Base-by-base conservation (phyloP, 2,797 vertebrate genomes). In the Linurgus olivaceus region DNA sequence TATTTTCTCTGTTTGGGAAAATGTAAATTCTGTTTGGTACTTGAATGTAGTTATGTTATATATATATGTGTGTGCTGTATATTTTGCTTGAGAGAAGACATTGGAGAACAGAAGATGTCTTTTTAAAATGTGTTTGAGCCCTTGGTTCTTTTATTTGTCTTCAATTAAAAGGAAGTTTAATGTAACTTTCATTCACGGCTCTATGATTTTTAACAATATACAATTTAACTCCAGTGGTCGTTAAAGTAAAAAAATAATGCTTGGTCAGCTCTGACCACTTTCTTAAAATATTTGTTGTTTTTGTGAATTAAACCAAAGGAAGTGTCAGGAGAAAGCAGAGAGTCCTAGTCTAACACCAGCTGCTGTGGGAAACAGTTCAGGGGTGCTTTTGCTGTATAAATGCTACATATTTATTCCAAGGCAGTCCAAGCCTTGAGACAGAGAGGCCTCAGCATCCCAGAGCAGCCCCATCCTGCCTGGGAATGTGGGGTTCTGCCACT, bases 31-130 rank as follows among this genome's bases (percentile, higher is more conserved):
- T 98, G 96, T 97, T 97, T 96, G 97, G 97, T 98, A 98, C 98
- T 99, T 99, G 98, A 99, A 98, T 98, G 96, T 98, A 97, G 97
- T 97, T 97, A 96, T 98, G 97, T 78, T 83, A 88, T 93, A 95
- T 94, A 81, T 94, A 72, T 82, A 17, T 65, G 13, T 47, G 89
- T 47, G 29, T 68, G 97, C 96, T 98, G 97, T 98, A 98, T 96
- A 98, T 98, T 97, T 97, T 98, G 96, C 97, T 98, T 54, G 6
- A 95, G 92, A 93, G 82, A 97, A 95, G 97, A 97, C 97, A 96
- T 1, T 59, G 78, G 67, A 52, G 42, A 87, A 96, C 57, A 94
- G 88, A 81, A 52, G 25, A 82, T 91, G 77, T 85, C 97, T 96
- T 97, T 97, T 97, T 84, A 63, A 94, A 76, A 93, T 75, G 76